Percentiles rank a stretch among this genome's conserved stretches.
These are phyloP conservation scores for Nemurella pictetii DNA, from an alignment of 2,888 invertebrate genomes.

Conservation along the genomic window DNA sequence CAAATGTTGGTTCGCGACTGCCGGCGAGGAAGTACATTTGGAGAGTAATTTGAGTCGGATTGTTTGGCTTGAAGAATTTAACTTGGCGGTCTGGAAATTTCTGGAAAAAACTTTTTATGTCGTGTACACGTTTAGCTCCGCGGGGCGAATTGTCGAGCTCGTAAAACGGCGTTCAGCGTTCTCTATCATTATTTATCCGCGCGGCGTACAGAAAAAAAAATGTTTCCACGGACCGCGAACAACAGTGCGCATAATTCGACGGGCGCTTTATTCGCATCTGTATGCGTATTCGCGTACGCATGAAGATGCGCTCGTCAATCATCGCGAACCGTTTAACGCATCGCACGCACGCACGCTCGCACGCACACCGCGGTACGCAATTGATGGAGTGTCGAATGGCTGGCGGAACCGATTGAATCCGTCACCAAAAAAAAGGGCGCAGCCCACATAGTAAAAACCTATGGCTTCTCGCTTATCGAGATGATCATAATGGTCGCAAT, in stretches of 20 bases:
- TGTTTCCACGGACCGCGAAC: neutral
- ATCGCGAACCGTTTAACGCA: neutral
- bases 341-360: neutral
- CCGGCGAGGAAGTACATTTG: neutral
- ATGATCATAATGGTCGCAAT: slow-evolving; percentile 10
- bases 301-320: neutral
- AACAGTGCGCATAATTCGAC: neutral
- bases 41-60: neutral
- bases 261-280: neutral
- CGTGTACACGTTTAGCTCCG: neutral
- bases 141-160: neutral
- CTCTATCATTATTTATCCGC: neutral
- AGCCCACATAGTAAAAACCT: slow-evolving; percentile 12
- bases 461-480: slow-evolving; percentile 5
- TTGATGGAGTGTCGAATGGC: slow-evolving; percentile 10
- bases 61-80: neutral
- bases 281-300: neutral
- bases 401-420: slow-evolving; percentile 17
- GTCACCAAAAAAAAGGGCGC: slow-evolving; percentile 12
- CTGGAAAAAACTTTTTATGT: too few relatives aligned
- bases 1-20: neutral
- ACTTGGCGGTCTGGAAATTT: too few relatives aligned
- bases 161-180: neutral
- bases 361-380: neutral
- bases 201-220: too few relatives aligned